These are phyloP conservation scores for Odontamblyopus lacepedii DNA, from an alignment of 2,797 vertebrate species.

Conservation along the genomic window DNA sequence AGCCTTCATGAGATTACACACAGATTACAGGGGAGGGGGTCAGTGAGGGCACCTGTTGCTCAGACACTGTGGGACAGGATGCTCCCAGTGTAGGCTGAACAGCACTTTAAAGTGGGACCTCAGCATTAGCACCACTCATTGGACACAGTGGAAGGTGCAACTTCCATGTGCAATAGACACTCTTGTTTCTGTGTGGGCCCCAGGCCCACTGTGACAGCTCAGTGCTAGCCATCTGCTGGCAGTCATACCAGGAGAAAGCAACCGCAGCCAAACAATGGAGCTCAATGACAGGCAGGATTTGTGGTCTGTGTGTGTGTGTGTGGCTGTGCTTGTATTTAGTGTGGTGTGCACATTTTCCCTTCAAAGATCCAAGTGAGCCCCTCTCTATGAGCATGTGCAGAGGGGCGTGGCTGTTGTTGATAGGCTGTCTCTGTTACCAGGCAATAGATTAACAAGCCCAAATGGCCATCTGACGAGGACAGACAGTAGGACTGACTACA, in stretches of 20 bases:
- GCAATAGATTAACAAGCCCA: conserved; percentile 77
- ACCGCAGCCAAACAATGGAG: conserved; percentile 78
- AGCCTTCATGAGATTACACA: conserved; percentile 74
- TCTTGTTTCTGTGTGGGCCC: conserved; percentile 68
- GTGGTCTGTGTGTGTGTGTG: conserved; percentile 49
- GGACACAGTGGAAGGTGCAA: conserved; percentile 67
- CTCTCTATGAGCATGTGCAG: conserved; percentile 75
- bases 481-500: conserved; percentile 64
- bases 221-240: conserved; percentile 83
- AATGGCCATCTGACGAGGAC: conserved; percentile 72
- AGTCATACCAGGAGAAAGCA: conserved; percentile 82
- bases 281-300: conserved; percentile 82
- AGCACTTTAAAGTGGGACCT: conserved; percentile 35
- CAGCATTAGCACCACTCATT: conserved; percentile 46
- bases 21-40: conserved; percentile 69
- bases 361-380: conserved; percentile 72
- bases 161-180: conserved; percentile 72
- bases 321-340: conserved; percentile 30
- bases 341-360: conserved; percentile 51
- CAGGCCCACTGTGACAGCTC: conserved; percentile 75
- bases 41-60: conserved; percentile 68
- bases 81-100: conserved; percentile 11
- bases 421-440: conserved; percentile 80
- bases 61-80: conserved; percentile 45
- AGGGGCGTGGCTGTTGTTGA: conserved; percentile 77